Conservation (phyloP, 1,140 invertebrate species). For the Periplaneta americana region DNA sequence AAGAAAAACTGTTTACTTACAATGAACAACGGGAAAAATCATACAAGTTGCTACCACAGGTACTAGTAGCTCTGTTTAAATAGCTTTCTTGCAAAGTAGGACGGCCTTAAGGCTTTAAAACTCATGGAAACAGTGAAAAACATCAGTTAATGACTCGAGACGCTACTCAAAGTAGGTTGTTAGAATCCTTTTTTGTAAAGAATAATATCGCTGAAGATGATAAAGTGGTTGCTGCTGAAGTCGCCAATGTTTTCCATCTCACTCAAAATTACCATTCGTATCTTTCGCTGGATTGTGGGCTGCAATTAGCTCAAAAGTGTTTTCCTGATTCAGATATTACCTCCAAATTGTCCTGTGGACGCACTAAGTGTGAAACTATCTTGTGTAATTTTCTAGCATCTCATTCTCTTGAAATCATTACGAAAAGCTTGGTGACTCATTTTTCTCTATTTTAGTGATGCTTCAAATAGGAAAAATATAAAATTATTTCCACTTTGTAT, state of each 20-base stretch:
- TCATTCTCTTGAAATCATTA: background rate
- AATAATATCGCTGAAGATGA: background rate
- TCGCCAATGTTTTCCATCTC: background rate
- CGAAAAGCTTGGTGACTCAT: background rate
- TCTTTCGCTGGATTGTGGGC: background rate
- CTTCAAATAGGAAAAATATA: slow-evolving; percentile 19
- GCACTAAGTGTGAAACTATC: background rate
- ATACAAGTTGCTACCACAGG: too few species aligned
- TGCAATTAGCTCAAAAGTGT: background rate
- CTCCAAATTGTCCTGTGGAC: background rate
- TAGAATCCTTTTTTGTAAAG: background rate
- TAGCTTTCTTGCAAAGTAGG: background rate
- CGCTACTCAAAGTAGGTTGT: background rate
- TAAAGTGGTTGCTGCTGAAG: background rate
- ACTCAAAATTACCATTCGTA: background rate
- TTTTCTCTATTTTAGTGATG: slow-evolving; percentile 21
- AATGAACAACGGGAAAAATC: too few species aligned
- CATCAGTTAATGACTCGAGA: too few species aligned
- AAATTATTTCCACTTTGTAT: slow-evolving; percentile 20
- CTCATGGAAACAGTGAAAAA: background rate
- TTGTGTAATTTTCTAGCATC: background rate
- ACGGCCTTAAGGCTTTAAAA: background rate
- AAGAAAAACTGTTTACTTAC: background rate
- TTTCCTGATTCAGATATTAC: background rate
- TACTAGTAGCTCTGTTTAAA: background rate